Evolutionary conservation across 1,140 invertebrate genomes (phyloP), one percentile per base, ranked within the genome.

Genomic region (Phymorhynchus buccinoides): DNA sequence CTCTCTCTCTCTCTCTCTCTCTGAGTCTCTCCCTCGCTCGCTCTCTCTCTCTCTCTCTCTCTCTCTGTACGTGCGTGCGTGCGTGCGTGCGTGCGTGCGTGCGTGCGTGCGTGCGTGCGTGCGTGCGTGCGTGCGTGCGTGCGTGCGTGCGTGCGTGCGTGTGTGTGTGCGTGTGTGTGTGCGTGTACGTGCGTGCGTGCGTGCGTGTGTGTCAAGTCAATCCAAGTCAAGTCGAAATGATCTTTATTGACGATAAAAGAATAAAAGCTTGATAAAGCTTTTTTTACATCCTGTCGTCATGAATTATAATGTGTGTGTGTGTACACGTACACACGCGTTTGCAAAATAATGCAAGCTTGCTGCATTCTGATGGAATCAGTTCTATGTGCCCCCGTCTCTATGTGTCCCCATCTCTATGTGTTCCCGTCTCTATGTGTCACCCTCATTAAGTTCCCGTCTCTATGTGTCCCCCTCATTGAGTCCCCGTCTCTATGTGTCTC

Each of bases 141-240:
- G 66, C n/a, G 66, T 71, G 66, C n/a, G 66, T 71, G 66, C n/a
- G 66, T 71, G 66, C n/a, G 66, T 71, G 66, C n/a, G 66, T 71
- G 66, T 71, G 66, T 71, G 66, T 71, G 66, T 71, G 66, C 32
- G 66, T 27, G 66, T 68, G 66, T 27, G 7, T 68, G 66, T 7
- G 66, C 32, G 7, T 68, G 66, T 68, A 6, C 32, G 27, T 68
- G 48, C 22, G 48, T 52, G 48, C 22, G 48, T 52, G 48, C 22
- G 48, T 52, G 48, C 22, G 48, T 52, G 48, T 52, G 48, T 52
- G 48, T 52, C 52, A 56, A 14, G 52, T 14, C n/a, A n/a, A n/a
- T n/a, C n/a, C n/a, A n/a, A n/a, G n/a, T n/a, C n/a, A n/a, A n/a
- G n/a, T n/a, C n/a, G n/a, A n/a, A n/a, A n/a, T n/a, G n/a, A n/a